Percentiles rank a stretch among this genome's conserved stretches.
phyloP scores from a whole-genome alignment of 2,797 vertebrate species.

The Petrocephalus sullivani region DNA sequence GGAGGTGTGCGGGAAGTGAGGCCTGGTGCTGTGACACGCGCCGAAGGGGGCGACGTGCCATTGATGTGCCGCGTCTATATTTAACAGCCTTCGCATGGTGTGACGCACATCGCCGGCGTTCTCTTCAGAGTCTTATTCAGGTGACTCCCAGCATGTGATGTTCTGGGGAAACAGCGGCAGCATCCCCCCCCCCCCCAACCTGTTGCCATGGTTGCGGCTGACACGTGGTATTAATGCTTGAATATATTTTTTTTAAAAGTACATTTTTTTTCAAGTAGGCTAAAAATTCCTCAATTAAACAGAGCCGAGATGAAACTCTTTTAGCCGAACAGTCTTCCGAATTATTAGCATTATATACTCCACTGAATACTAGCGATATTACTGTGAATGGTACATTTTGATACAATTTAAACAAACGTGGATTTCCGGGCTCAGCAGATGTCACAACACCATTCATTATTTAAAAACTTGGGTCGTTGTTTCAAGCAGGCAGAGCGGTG shows the following conservation, averaged over 20 bases:
- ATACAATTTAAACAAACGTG: not conserved
- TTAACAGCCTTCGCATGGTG: not conserved
- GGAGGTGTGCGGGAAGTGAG: not conserved
- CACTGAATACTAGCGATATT: not conserved
- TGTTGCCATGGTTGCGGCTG: not conserved
- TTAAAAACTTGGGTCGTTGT: not conserved
- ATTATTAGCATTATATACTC: not conserved
- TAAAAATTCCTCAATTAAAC: not conserved
- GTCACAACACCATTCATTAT: not conserved
- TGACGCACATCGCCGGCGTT: slow-evolving; percentile 4
- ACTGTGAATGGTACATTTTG: not conserved
- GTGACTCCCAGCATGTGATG: slow-evolving; percentile 1
- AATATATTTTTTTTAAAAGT: not conserved
- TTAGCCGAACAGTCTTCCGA: not conserved
- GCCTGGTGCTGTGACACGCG: not conserved
- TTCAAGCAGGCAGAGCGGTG: not conserved
- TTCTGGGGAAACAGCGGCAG: not conserved
- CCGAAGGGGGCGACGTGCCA: not conserved
- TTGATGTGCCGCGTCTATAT: slow-evolving; percentile 4
- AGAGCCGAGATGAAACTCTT: not conserved
- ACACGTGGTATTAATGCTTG: not conserved
- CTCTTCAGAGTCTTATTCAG: not conserved
- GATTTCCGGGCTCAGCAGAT: not conserved
- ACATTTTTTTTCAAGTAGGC: not conserved
- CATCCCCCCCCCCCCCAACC: not conserved